Evolutionary conservation across 2,113 vertebrate species (phyloP).

Genomic region (Erinaceus europaeus): DNA sequence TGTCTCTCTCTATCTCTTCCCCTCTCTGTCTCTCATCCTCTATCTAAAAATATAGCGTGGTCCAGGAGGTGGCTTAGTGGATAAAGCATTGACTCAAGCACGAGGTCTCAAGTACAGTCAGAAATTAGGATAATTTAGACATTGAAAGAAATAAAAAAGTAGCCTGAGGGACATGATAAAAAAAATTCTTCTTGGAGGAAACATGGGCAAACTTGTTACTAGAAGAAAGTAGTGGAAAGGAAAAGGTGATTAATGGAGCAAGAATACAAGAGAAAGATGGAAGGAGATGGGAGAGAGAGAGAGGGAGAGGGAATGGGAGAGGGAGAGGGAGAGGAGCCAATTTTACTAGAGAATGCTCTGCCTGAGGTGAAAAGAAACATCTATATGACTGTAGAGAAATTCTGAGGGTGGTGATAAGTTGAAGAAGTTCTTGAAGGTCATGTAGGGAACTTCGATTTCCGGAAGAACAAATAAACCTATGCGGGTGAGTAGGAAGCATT

Average conservation of each 20-base stretch:
- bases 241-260: conserved; percentile 1
- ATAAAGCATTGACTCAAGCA: too few species aligned
- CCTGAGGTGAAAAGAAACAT: not conserved
- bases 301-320: not conserved
- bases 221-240: not conserved
- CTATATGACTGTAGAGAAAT: not conserved
- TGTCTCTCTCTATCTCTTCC: too few species aligned
- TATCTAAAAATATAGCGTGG: too few species aligned
- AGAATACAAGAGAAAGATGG: not conserved
- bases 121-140: not conserved
- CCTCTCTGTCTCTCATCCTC: too few species aligned
- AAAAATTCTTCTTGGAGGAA: conserved; percentile 6
- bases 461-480: not conserved
- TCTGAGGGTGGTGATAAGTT: not conserved
- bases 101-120: too few species aligned
- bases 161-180: not conserved
- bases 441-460: not conserved
- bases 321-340: not conserved
- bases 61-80: too few species aligned
- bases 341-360: not conserved
- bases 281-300: not conserved
- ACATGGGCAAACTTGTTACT: not conserved
- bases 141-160: conserved; percentile 25
- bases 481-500: not conserved
- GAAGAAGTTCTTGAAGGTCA: not conserved